Conservation (phyloP, 2,888 invertebrate genomes). For the Caradrina kadenii region DNA sequence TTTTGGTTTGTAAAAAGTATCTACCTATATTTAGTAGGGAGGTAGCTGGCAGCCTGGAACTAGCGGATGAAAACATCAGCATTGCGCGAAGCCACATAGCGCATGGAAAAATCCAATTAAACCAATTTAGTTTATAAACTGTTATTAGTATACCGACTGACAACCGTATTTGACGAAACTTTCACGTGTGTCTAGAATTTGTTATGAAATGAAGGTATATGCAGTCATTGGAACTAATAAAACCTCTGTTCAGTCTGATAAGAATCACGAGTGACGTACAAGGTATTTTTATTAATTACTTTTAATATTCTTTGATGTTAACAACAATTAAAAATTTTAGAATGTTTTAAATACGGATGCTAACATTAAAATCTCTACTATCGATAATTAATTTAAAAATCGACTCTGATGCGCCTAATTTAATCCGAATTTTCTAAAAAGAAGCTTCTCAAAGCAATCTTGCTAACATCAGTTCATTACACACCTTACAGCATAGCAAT, state of each 20-base stretch:
- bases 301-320: not conserved
- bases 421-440: not conserved
- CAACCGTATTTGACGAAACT: conserved; percentile 27
- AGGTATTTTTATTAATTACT: conserved; percentile 16
- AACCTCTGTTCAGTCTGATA: conserved; percentile 26
- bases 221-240: conserved; percentile 43
- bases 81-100: conserved; percentile 52
- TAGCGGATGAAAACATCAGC: conserved; percentile 34
- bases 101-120: conserved; percentile 61
- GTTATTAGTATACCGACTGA: conserved; percentile 30
- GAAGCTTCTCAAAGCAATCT: conserved; percentile 11
- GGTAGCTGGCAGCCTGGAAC: conserved; percentile 15
- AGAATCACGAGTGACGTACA: conserved; percentile 24
- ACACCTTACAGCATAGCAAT: not conserved
- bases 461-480: not conserved
- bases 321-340: not conserved
- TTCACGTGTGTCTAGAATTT: conserved; percentile 22
- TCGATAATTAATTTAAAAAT: not conserved
- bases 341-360: conserved; percentile 11
- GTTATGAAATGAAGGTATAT: conserved; percentile 28
- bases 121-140: conserved; percentile 57
- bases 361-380: no score
- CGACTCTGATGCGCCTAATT: not conserved
- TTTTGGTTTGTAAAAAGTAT: not conserved
- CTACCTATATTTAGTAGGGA: not conserved